These are phyloP conservation scores for Coregonus ussuriensis DNA, from an alignment of 2,797 vertebrate species.

Conservation along the genomic window DNA sequence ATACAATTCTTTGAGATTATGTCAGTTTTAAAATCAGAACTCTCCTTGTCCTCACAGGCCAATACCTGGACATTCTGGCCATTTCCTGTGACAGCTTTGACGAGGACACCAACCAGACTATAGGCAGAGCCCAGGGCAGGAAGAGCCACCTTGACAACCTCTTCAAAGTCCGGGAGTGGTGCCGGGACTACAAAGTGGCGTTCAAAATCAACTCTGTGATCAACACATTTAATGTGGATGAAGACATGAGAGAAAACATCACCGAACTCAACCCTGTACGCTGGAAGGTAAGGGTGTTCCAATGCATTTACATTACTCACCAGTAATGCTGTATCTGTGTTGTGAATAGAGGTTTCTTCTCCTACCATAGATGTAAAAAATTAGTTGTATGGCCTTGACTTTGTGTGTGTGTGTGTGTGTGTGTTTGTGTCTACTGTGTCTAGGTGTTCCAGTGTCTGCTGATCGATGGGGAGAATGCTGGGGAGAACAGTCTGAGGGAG, in stretches of 20 bases:
- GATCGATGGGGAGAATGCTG: slow-evolving; percentile 90
- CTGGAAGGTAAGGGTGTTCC: slow-evolving; percentile 84
- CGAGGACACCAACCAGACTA: slow-evolving; percentile 86
- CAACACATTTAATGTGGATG: slow-evolving; percentile 88
- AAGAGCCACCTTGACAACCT: slow-evolving; percentile 89
- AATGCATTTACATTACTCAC: background rate
- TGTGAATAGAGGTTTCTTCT: background rate
- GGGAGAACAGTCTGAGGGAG: slow-evolving; percentile 84
- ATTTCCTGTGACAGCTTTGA: slow-evolving; percentile 94
- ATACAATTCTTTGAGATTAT: background rate
- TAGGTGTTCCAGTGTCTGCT: slow-evolving; percentile 94
- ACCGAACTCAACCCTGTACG: slow-evolving; percentile 83
- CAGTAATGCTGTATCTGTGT: background rate
- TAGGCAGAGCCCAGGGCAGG: slow-evolving; percentile 87
- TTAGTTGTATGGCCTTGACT: background rate
- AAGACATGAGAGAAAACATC: slow-evolving; percentile 87
- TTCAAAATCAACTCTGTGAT: slow-evolving; percentile 98
- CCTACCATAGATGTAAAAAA: background rate
- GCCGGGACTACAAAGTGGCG: slow-evolving; percentile 84
- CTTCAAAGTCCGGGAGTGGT: slow-evolving; percentile 84
- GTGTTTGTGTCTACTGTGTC: background rate
- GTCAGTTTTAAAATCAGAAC: background rate
- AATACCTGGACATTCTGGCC: slow-evolving; percentile 89
- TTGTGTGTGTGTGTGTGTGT: background rate
- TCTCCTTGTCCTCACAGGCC: slow-evolving; percentile 69